These are phyloP conservation scores for Sebastes taczanowskii DNA, from an alignment of 2,797 vertebrate species.

Conservation along the genomic window DNA sequence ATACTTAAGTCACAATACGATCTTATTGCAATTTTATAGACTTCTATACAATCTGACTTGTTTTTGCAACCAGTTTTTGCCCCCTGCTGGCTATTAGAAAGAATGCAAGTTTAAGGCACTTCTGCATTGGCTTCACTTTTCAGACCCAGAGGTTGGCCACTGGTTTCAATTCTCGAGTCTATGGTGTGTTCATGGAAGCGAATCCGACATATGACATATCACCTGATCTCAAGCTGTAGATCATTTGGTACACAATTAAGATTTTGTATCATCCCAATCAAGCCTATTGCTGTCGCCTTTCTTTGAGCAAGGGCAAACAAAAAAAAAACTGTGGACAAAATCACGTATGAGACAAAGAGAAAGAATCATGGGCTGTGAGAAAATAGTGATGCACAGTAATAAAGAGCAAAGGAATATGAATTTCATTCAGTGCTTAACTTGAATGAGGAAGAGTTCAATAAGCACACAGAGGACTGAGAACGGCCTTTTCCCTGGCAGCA, in stretches of 20 bases:
- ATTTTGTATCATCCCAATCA: neutral
- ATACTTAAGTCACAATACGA: no score
- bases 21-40: no score
- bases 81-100: no score
- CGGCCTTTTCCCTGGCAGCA: constrained; percentile 34
- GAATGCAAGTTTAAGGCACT: no score
- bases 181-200: neutral
- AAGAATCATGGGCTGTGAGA: neutral
- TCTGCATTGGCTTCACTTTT: no score
- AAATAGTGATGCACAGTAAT: constrained; percentile 20
- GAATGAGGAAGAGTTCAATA: constrained; percentile 52
- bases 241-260: neutral
- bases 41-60: no score
- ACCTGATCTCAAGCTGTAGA: neutral
- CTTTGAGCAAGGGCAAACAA: neutral
- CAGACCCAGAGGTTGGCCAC: fast-evolving
- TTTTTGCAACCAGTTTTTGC: no score
- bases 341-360: neutral
- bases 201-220: neutral
- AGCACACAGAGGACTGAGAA: constrained; percentile 34
- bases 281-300: no score
- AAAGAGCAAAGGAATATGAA: constrained; percentile 12
- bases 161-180: neutral
- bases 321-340: neutral
- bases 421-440: constrained; percentile 42